Conservation (phyloP, 2,113 vertebrate species). For the Elgaria multicarinata region DNA sequence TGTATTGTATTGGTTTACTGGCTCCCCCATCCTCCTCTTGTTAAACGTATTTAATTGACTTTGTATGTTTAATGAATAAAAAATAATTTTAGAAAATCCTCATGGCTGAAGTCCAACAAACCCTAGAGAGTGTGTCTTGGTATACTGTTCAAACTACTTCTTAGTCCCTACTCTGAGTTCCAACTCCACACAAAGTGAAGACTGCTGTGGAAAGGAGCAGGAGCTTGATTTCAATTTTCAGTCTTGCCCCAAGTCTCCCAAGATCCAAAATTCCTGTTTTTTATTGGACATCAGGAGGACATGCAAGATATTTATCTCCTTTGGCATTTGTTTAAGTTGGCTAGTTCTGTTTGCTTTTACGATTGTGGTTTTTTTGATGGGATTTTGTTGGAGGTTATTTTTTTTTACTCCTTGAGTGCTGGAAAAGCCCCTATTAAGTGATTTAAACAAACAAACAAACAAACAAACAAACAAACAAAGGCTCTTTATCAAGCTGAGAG, state of each 20-base stretch:
- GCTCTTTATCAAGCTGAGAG: neutral
- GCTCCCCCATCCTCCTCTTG: too few species aligned
- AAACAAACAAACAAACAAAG: neutral
- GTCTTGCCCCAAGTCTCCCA: neutral
- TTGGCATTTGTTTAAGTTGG: neutral
- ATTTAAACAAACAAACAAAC: neutral
- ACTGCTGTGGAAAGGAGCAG: neutral
- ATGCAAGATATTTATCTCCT: neutral
- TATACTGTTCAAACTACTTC: neutral
- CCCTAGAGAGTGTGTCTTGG: neutral
- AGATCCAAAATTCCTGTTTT: neutral
- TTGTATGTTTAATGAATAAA: too few species aligned
- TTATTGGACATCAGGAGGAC: neutral
- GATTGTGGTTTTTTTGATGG: neutral
- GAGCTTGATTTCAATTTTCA: neutral
- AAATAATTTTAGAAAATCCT: too few species aligned
- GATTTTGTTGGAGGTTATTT: neutral
- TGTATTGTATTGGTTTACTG: too few species aligned
- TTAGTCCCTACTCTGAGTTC: neutral
- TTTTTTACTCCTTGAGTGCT: neutral
- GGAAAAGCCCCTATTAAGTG: neutral
- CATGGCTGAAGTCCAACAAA: neutral
- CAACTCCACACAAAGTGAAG: neutral
- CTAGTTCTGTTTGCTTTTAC: neutral
- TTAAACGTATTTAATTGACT: too few species aligned